phyloP scores from a whole-genome alignment of 1,140 invertebrate species.

The Chironomus tepperi region DNA sequence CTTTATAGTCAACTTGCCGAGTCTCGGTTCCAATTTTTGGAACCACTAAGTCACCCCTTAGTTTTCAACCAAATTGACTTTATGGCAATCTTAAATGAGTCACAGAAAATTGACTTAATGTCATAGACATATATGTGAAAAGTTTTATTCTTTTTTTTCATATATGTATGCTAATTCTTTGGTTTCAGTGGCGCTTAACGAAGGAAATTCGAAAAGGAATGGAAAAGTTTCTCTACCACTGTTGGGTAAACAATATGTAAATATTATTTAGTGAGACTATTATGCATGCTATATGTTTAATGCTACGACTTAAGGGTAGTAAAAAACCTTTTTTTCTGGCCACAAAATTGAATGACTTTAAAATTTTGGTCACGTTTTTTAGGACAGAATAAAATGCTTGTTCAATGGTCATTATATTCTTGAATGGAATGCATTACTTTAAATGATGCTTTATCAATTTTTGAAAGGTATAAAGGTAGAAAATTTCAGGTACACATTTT shows the following conservation, averaged over 20 bases:
- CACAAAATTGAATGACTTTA: background rate
- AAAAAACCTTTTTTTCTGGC: background rate
- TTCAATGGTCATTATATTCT: no score
- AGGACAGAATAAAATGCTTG: background rate
- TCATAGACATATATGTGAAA: background rate
- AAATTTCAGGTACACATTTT: no score
- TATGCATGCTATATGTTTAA: background rate
- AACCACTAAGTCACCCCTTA: no score
- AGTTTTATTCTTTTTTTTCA: background rate
- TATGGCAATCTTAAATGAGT: background rate
- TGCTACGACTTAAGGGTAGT: background rate
- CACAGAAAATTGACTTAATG: background rate
- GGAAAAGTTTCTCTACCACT: background rate
- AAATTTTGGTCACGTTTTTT: background rate
- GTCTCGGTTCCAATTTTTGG: background rate
- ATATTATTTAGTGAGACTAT: background rate
- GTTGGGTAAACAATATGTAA: background rate
- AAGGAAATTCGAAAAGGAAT: background rate
- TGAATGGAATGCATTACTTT: no score
- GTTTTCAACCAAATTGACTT: no score
- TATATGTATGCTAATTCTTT: background rate
- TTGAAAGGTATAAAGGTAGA: no score
- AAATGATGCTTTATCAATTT: no score
- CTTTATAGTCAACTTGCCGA: no score
- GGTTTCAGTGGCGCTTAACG: background rate